These are phyloP conservation scores for Mactra quadrangularis DNA, from an alignment of 1,140 invertebrate genomes.

Conservation along the genomic window DNA sequence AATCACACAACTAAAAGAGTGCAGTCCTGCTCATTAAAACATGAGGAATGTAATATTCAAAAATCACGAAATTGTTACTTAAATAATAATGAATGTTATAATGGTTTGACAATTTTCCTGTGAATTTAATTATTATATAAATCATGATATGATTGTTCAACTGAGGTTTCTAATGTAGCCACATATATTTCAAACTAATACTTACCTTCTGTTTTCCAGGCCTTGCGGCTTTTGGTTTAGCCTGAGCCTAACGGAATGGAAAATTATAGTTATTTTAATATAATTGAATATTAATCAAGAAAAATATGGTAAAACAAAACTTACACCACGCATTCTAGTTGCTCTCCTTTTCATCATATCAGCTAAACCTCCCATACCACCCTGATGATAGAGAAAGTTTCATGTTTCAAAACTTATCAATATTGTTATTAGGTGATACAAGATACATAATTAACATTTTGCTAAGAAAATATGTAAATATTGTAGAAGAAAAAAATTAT, in stretches of 20 bases:
- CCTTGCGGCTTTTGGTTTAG: constrained; percentile 30
- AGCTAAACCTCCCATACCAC: constrained; percentile 42
- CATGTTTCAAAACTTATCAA: neutral
- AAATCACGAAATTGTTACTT: too few relatives aligned
- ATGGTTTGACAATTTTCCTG: too few relatives aligned
- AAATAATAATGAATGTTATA: too few relatives aligned
- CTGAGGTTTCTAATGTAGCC: neutral
- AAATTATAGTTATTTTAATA: constrained; percentile 7
- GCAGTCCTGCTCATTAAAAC: too few relatives aligned
- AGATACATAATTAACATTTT: neutral
- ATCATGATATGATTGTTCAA: neutral
- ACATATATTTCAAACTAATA: constrained; percentile 1
- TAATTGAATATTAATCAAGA: neutral
- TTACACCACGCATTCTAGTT: constrained; percentile 47
- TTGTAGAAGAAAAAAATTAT: neutral
- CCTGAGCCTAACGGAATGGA: constrained; percentile 32
- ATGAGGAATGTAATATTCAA: too few relatives aligned
- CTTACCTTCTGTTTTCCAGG: constrained; percentile 36
- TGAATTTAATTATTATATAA: too few relatives aligned
- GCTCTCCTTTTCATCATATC: constrained; percentile 51
- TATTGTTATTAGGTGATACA: neutral
- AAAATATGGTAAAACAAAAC: constrained; percentile 11
- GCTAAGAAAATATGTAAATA: neutral
- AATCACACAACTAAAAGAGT: too few relatives aligned
- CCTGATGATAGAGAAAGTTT: constrained; percentile 24